Base-by-base conservation (phyloP, 2,888 invertebrate species). In the Drosophila lutescens region DNA sequence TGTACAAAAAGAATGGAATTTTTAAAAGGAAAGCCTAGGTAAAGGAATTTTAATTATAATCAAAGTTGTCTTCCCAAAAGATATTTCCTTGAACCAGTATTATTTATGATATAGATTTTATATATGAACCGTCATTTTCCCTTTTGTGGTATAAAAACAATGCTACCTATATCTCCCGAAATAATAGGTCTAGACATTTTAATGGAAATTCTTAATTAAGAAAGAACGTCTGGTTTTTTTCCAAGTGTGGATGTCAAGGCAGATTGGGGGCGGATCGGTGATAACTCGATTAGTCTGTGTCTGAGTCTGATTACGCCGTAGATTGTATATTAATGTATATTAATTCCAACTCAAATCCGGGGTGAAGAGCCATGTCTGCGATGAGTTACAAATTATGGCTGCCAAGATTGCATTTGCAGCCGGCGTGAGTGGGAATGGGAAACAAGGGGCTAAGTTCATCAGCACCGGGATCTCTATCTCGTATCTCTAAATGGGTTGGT, bases 281-380 rank as follows among this genome's bases (percentile, higher is more conserved):
- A 66, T 66, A 66, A 46, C 62, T 66, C 51, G 63, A 53, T 63
- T 63, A 66, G 65, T 62, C 63, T 66, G 9, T 41, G 62, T 63
- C 62, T 63, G 62, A 26, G 23, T 40, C 65, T 40, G 46, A 66
- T 66, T 54, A 66, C 63, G 53, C 63, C 34, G 63, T 17, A 63
- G 53, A 54, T 54, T 54, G 4, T 40, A 53, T 26, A 53, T 20
- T 58, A 8, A 30, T 8, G 30, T 41, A 58, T 41, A 40, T 47
- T 53, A 38, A 46, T 65, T 26, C 53, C 65, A 66, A 54, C 40
- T 62, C 34, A 66, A 66, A 63, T 66, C 53, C 53, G 46, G 63
- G 63, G 51, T 61, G 46, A 63, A 26, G 63, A 26, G 63, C 51
- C 51, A 66, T 62, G 65, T 66, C 65, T 53, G 65, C 65, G 63